phyloP scores from a whole-genome alignment of 2,888 invertebrate species.

The Cephus pulcher region DNA sequence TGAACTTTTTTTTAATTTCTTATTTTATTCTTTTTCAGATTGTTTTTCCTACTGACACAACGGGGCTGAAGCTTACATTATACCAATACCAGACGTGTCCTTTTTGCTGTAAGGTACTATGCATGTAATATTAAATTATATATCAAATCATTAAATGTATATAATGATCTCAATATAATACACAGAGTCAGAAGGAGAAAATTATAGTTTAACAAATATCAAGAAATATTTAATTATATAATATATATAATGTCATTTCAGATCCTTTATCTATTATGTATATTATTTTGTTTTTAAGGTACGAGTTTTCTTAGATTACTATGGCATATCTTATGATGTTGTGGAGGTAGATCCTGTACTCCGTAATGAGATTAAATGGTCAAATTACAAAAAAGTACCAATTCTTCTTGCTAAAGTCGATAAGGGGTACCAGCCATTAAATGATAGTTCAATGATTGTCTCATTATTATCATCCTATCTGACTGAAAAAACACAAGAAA shows the following conservation, averaged over 20 bases:
- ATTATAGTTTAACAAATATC: neutral
- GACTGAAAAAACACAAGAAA: constrained; percentile 70
- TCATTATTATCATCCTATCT: constrained; percentile 87
- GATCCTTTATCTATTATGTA: neutral
- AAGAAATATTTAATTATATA: neutral
- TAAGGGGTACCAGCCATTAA: constrained; percentile 84
- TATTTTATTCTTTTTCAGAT: constrained; percentile 68
- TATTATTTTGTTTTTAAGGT: constrained; percentile 43
- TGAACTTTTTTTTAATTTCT: neutral
- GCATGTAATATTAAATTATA: constrained; percentile 8
- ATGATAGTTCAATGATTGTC: constrained; percentile 95
- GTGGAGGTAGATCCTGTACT: constrained; percentile 98
- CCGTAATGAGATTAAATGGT: constrained; percentile 92
- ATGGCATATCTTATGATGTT: constrained; percentile 93
- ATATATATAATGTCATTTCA: neutral
- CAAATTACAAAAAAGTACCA: constrained; percentile 94
- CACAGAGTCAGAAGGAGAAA: neutral
- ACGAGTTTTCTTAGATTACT: constrained; percentile 89
- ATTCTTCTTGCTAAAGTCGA: constrained; percentile 82
- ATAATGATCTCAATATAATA: neutral
- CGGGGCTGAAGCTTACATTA: constrained; percentile 83
- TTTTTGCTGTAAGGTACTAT: constrained; percentile 90
- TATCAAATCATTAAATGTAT: constrained; percentile 1
- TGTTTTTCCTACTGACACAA: constrained; percentile 73
- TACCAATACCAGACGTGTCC: constrained; percentile 99